Evolutionary conservation across 2,888 invertebrate genomes (phyloP), one percentile per base, ranked within the genome.

Genomic region (Nasonovia ribisnigri): DNA sequence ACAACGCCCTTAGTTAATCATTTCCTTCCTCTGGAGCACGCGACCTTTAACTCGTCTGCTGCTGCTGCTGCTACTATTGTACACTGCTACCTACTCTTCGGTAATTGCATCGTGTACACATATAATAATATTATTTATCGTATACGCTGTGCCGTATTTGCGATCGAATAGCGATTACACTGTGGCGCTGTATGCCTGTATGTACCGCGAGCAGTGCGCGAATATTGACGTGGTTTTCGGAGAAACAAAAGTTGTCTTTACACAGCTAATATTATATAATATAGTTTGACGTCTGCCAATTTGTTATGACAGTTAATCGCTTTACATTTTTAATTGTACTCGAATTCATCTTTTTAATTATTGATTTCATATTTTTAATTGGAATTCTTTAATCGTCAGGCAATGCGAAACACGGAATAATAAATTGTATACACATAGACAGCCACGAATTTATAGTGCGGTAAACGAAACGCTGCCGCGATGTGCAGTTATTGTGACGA

Each of bases 1-100:
- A 90, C 93, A 93, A 93, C 93, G 93, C 93, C 93, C 90, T 90
- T 57, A 88, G 77, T 84, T 84, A 89, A 84, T 93, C 84, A 89
- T 93, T 93, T 90, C 84, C 84, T 84, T 93, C 89, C 89, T 84
- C 16, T 77, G 48, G 60, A 57, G 57, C 93, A 93, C 93, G 93
- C 93, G 89, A 93, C 89, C 93, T 93, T 89, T 93, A 42, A 60
- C 93, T 93, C 89, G 51, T 84, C 84, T 48, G 46, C 43, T 29
- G 46, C 36, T 43, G 57, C 43, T 51, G 43, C 57, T 67, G 36
- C 67, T 48, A 42, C 29, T 90, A 90, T n/a, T n/a, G n/a, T 24
- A n/a, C 54, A 54, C 48, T n/a, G 6, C 77, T 43, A 54, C 84
- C 91, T 84, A 91, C 91, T 26, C 77, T 77, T 42, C 92, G 60